Percentiles rank a stretch among this genome's conserved stretches.
These are phyloP conservation scores for Acanthurus lineatus DNA, from an alignment of 2,797 vertebrate species.

Conservation along the genomic window DNA sequence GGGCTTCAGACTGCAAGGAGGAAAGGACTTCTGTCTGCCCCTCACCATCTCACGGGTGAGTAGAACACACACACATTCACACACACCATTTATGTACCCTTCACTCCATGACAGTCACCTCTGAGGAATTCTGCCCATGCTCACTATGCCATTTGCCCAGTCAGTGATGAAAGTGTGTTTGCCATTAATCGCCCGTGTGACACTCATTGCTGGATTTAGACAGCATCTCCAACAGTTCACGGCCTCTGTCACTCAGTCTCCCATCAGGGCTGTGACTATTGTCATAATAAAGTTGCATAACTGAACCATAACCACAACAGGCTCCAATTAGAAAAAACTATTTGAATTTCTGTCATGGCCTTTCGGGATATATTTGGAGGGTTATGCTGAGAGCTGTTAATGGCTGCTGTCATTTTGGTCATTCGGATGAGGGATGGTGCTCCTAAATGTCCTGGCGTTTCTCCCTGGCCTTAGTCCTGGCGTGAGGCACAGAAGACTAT, in stretches of 20 bases:
- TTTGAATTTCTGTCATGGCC: constrained; percentile 5
- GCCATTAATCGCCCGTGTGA: constrained; percentile 45
- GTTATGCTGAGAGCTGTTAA: constrained; percentile 44
- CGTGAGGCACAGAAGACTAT: constrained; percentile 19
- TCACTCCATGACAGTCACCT: constrained; percentile 62
- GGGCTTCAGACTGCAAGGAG: constrained; percentile 99
- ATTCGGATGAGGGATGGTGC: constrained; percentile 43
- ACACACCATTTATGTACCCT: constrained; percentile 37
- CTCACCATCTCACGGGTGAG: constrained; percentile 97
- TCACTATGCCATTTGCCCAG: constrained; percentile 53
- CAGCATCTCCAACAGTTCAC: constrained; percentile 38
- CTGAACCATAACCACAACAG: constrained; percentile 36
- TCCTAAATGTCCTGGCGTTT: constrained; percentile 40
- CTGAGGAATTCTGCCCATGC: constrained; percentile 62
- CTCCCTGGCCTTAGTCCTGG: constrained; percentile 36
- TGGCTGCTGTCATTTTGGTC: constrained; percentile 46
- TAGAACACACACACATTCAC: constrained; percentile 42
- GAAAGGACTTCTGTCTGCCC: constrained; percentile 98
- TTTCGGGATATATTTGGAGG: constrained; percentile 23
- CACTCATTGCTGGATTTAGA: constrained; percentile 63
- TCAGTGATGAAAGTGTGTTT: constrained; percentile 49
- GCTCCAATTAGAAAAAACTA: constrained; percentile 8
- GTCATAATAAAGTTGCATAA: constrained; percentile 58
- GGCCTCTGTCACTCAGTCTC: constrained; percentile 38
- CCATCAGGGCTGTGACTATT: constrained; percentile 36